Evolutionary conservation across 2,888 invertebrate genomes (phyloP), one percentile per base, ranked within the genome.

Genomic region (Phyllotreta striolata): DNA sequence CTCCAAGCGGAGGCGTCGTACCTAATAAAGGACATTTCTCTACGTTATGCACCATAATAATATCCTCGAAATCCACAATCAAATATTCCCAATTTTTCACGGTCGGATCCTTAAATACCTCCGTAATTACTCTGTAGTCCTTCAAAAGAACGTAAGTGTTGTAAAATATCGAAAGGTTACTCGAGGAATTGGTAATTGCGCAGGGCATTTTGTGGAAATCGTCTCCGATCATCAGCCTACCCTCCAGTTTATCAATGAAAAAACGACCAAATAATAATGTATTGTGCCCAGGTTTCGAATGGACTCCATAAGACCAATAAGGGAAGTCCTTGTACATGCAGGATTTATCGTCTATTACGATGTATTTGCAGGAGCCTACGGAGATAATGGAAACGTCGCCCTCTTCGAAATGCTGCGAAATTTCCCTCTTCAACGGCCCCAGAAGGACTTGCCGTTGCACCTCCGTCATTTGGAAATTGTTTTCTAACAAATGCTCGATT

Each of bases 271-370:
- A 54, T 8, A 67, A 35, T 7, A 62, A 40, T 52, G 54, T 57
- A 6, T 14, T 39, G 7, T 60, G 37, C 2, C 60, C 34, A 8
- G 6, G 34, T 63, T 66, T 65, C 0, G 63, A 58, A 64, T 67
- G 67, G 4, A 64, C 52, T 7, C 69, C 69, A 55, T 67, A 66
- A 7, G 41, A 61, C 69, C 69, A 69, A 1, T 5, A 10, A 3
- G 67, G 69, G 14, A 58, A 58, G 4, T 24, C 24, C 4, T 24
- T 24, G 37, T 66, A 58, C 0, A n/a, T 3, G 35, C 34, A 34
- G 34, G 52, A 39, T 10, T 52, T 24, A 4, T 37, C n/a, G 1
- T 46, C 9, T 43, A 34, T 47, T 54, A 64, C 61, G 34, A 67
- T 52, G 40, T 64, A 64, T 8, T 38, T 40, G 49, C 61, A 67